Evolutionary conservation across 2,797 vertebrate species (phyloP), one percentile per base, ranked within the genome.

Genomic region (Arnoldichthys spilopterus): DNA sequence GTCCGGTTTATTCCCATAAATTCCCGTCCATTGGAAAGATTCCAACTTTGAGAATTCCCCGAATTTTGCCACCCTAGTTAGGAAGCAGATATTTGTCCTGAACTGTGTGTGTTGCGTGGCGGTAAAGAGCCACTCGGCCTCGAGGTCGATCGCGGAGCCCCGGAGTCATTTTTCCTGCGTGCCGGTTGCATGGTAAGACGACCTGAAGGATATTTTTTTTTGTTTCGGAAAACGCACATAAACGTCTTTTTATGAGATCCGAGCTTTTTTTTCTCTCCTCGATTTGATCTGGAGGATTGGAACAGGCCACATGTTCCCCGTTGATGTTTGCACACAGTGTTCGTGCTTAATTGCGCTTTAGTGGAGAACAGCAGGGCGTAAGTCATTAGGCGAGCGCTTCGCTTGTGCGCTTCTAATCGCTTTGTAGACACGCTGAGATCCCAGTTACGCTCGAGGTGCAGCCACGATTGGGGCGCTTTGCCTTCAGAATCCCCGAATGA

Each of bases 401-500:
- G 22, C 54, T 56, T 24, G 4, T 56, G 22, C 26, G 54, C 2
- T 26, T 26, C 20, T 53, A 13, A 26, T 26, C 51, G 9, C 22
- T 26, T 56, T 54, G 24, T 26, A 11, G 54, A 26, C 24, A 34
- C 3, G 3, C 53, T 8, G 37, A 4, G 71, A 47, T 49, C 59
- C 3, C 15, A 6, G 30, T 61, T 20, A 69, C 7, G 34, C 28
- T 2, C 6, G 18, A 32, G 66, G 51, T 61, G 34, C 40, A 43
- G 62, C 22, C 56, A 26, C 8, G 56, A 56, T 74, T 61, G 61
- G 24, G 13, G 49, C 7, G 18, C 40, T 73, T 74, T 30, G 45
- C 73, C 64, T 56, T 34, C 24, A 22, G 43, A 63, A 34, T 74
- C 64, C 22, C 61, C 43, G 68, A 70, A 70, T 54, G 1, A 45